Base-by-base conservation (phyloP, 1,140 invertebrate genomes). In the Drosophila simulans region DNA sequence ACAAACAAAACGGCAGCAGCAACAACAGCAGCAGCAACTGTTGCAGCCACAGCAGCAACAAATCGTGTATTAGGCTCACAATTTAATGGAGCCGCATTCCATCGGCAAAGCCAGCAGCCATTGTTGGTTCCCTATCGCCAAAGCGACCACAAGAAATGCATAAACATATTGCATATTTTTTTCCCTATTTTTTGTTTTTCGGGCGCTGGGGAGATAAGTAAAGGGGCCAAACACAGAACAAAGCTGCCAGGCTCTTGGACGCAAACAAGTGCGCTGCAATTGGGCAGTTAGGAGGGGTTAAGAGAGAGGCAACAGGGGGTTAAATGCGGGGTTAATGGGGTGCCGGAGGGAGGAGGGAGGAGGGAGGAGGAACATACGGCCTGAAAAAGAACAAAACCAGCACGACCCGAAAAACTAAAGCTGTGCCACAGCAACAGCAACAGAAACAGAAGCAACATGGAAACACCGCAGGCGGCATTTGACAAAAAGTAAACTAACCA, bases 51-150 rank as follows among this genome's bases (percentile, higher is more conserved):
- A 10, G 25, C 72, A 46, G 39, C 52, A 76, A 62, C 66, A 77
- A 63, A 80, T 80, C 72, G 77, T 74, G 72, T 77, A 85, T 74
- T 85, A 77, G 82, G 77, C 73, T 69, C 83, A 81, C 82, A 81
- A 71, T 86, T 86, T 86, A 86, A 86, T 86, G 82, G 83, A 86
- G 75, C 83, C 75, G 69, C 83, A 86, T 86, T 86, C 83, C 83
- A 86, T 46, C 52, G 66, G 62, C 74, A 69, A 68, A 70, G 63
- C 54, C 58, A 60, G 66, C 25, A 75, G 79, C 62, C 70, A 81
- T 81, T 86, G 82, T 81, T 73, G 65, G 59, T 42, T 52, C 46
- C 62, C 56, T 70, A 74, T 74, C 82, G 82, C 77, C 82, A 75
- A 66, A 81, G 82, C 64, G 40, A 77, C 82, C 82, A 56, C 82